Evolutionary conservation across 2,113 vertebrate species (phyloP).

Genomic region (Sarotherodon lohbergeri): DNA sequence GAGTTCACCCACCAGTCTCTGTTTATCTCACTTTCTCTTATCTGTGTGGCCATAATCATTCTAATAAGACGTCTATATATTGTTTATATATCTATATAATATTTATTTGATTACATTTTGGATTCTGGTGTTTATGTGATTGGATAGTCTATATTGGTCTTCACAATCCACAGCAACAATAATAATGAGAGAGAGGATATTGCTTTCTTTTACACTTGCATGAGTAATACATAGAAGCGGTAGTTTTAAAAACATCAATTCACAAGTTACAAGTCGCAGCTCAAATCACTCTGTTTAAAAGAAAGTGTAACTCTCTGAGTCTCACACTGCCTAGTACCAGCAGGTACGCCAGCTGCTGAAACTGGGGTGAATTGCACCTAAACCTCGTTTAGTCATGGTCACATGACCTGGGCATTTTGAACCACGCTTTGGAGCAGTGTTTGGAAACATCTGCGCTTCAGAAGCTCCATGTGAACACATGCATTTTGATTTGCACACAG

Average conservation of each 20-base stretch:
- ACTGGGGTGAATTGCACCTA: neutral
- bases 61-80: neutral
- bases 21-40: neutral
- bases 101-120: neutral
- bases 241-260: neutral
- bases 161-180: neutral
- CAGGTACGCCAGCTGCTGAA: fast-evolving
- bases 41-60: neutral
- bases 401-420: neutral
- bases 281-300: neutral
- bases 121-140: fast-evolving
- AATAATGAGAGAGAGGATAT: neutral
- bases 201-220: neutral
- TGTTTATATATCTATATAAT: neutral
- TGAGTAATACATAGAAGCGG: neutral
- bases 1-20: neutral
- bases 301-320: neutral
- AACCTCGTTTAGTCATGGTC: fast-evolving
- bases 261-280: neutral
- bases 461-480: neutral
- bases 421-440: fast-evolving
- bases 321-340: neutral
- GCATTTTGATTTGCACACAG: neutral
- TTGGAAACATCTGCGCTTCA: fast-evolving
- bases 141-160: neutral